Conservation (phyloP, 2,888 invertebrate species). For the Smittia sp. region DNA sequence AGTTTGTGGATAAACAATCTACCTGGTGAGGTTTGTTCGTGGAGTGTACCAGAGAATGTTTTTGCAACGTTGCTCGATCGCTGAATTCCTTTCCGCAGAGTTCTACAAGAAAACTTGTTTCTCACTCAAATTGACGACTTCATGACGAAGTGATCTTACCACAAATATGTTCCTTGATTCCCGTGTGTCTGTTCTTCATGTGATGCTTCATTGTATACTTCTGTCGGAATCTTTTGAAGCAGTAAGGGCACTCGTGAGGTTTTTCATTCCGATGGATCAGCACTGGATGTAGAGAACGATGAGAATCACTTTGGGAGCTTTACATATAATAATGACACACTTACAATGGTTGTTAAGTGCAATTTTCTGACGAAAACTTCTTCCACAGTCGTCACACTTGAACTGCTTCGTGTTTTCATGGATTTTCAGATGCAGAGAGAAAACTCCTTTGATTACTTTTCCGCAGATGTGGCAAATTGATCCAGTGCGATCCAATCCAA, state of each 20-base stretch:
- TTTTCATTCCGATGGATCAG: conserved; percentile 31
- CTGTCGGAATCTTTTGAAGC: conserved; percentile 21
- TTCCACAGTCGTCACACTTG: conserved; percentile 26
- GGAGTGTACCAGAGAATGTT: conserved; percentile 24
- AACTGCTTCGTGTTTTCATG: conserved; percentile 13
- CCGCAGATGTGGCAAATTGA: conserved; percentile 38
- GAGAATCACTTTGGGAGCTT: too few relatives aligned
- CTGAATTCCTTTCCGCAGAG: conserved; percentile 32
- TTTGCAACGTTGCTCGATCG: conserved; percentile 18
- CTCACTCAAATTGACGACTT: too few relatives aligned
- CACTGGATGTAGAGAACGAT: neutral
- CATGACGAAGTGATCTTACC: conserved; percentile 7
- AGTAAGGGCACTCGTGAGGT: conserved; percentile 18
- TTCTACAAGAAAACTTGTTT: conserved; percentile 6
- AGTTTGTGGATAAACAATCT: too few relatives aligned
- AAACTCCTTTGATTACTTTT: conserved; percentile 32
- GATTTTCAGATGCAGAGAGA: conserved; percentile 29
- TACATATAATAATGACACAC: neutral
- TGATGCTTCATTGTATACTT: conserved; percentile 23
- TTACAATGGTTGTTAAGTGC: conserved; percentile 9
- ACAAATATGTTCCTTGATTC: conserved; percentile 24
- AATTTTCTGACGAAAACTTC: conserved; percentile 28
- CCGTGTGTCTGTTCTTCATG: conserved; percentile 26
- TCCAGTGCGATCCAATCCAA: neutral
- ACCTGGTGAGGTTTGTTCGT: conserved; percentile 33